Evolutionary conservation across 2,797 vertebrate genomes (phyloP).

Genomic region (Harpagifer antarcticus): DNA sequence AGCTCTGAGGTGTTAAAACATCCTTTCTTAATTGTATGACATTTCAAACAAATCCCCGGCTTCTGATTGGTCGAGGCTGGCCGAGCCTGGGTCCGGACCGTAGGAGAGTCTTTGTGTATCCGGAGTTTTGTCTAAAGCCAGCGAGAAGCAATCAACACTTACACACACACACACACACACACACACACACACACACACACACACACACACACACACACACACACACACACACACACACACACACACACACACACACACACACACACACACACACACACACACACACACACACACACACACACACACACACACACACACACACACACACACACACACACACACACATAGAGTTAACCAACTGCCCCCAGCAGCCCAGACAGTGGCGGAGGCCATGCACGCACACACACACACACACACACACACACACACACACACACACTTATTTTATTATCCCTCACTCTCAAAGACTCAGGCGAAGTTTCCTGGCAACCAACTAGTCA

Average conservation of each 20-base stretch:
- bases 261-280: too few relatives aligned
- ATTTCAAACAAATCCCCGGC: slow-evolving; percentile 46
- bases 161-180: slow-evolving; percentile 46
- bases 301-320: slow-evolving; percentile 44
- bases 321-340: slow-evolving; percentile 45
- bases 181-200: slow-evolving; percentile 11
- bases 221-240: too few relatives aligned
- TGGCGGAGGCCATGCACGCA: slow-evolving; percentile 37
- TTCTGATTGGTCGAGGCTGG: slow-evolving; percentile 20
- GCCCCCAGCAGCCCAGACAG: slow-evolving; percentile 61
- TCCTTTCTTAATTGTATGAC: slow-evolving; percentile 28
- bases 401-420: too few relatives aligned
- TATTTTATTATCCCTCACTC: slow-evolving; percentile 77
- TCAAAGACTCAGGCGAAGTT: slow-evolving; percentile 79
- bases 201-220: too few relatives aligned
- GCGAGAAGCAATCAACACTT: slow-evolving; percentile 60
- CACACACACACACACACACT: not conserved
- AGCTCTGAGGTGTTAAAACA: slow-evolving; percentile 29
- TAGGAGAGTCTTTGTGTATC: slow-evolving; percentile 49
- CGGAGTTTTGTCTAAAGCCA: slow-evolving; percentile 49
- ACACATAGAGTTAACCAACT: slow-evolving; percentile 65
- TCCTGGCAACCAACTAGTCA: slow-evolving; percentile 81
- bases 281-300: slow-evolving; percentile 26
- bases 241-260: too few relatives aligned
- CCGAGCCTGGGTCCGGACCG: slow-evolving; percentile 1